A percentile compares a stretch with the other conserved stretches of the same genome.
phyloP scores from a whole-genome alignment of 2,113 vertebrate genomes.

The Australoheros scitulus region DNA sequence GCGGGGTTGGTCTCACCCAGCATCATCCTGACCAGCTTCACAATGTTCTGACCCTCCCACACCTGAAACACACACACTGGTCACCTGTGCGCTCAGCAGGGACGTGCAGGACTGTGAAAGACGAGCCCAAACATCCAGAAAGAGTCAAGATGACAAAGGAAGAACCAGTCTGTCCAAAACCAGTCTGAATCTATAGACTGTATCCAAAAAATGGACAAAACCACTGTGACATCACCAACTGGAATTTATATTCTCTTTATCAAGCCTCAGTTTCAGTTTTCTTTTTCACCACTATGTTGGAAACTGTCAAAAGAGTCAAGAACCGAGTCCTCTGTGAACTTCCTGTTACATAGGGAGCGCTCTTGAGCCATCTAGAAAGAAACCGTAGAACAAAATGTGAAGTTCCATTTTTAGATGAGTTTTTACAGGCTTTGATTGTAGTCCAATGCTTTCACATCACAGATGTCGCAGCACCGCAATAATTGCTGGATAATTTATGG shows the following conservation, averaged over 20 bases:
- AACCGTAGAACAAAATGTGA: not conserved
- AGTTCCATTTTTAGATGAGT: no score
- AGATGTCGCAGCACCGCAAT: no score
- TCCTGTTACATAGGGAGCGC: not conserved
- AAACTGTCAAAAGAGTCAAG: not conserved
- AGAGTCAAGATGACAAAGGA: not conserved
- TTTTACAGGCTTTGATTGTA: no score
- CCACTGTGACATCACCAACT: not conserved
- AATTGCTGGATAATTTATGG: no score
- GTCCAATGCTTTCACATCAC: no score
- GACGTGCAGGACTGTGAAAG: no score
- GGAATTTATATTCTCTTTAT: not conserved
- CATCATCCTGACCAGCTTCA: slow-evolving; percentile 92
- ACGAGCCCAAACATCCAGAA: not conserved
- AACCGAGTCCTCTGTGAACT: not conserved
- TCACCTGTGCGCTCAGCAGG: not conserved
- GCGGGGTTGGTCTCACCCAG: slow-evolving; percentile 96
- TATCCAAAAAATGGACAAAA: not conserved
- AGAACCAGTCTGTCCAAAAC: no score
- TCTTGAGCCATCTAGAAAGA: not conserved
- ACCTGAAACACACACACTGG: slow-evolving; percentile 77
- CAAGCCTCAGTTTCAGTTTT: not conserved
- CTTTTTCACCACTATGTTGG: not conserved
- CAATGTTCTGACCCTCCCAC: slow-evolving; percentile 92
- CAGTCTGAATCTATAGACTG: not conserved